A percentile compares a stretch with the other conserved stretches of the same genome.
Conservation (phyloP, 2,797 vertebrate genomes). For the Tolypeutes matacus region DNA sequence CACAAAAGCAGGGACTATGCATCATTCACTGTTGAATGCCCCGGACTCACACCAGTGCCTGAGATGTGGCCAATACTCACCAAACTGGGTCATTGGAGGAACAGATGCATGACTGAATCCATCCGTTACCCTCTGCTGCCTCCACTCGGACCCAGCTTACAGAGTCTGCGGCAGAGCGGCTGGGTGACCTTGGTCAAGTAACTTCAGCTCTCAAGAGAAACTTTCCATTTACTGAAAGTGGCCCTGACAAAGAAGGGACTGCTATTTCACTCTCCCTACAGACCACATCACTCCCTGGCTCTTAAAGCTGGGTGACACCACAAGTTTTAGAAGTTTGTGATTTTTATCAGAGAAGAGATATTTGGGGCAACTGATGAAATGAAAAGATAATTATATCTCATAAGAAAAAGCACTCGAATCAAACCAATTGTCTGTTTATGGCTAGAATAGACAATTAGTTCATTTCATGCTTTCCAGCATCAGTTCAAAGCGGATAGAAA, state of each 20-base stretch:
- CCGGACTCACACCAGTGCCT: not conserved
- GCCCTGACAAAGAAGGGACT: not conserved
- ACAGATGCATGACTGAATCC: not conserved
- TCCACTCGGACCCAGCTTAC: not conserved
- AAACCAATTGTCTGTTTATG: conserved; percentile 55
- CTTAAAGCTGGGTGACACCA: not conserved
- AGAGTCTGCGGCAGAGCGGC: not conserved
- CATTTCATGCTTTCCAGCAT: conserved; percentile 61
- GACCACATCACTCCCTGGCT: not conserved
- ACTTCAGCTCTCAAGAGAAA: not conserved
- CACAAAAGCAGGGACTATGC: rapidly evolving
- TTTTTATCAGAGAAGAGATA: conserved; percentile 68
- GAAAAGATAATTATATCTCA: conserved; percentile 72
- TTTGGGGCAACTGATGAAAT: conserved; percentile 48
- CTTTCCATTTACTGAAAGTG: not conserved
- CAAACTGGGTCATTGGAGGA: not conserved
- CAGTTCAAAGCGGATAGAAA: conserved; percentile 59
- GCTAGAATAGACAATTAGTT: conserved; percentile 48
- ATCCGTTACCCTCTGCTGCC: not conserved
- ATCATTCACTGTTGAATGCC: rapidly evolving
- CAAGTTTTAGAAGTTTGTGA: conserved; percentile 15
- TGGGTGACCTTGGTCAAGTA: not conserved
- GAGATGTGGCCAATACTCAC: rapidly evolving
- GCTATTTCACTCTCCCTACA: not conserved
- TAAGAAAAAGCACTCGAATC: conserved; percentile 15